A percentile compares a stretch with the other conserved stretches of the same genome.
Conservation (phyloP, 2,113 vertebrate species). For the Bos indicus region DNA sequence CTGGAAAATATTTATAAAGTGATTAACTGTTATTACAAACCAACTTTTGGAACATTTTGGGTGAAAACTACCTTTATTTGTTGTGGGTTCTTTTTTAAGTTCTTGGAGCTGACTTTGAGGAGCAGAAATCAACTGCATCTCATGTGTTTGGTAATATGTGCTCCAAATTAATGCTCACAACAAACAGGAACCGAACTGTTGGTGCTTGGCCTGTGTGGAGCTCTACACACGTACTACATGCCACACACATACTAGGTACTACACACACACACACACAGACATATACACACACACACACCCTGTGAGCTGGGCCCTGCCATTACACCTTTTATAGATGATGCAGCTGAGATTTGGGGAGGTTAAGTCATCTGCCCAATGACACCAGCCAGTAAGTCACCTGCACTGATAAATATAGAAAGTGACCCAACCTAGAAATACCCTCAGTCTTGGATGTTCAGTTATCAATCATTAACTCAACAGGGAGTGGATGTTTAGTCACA, state of each 20-base stretch:
- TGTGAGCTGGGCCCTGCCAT: not conserved
- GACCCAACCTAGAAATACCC: not conserved
- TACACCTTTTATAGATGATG: not conserved
- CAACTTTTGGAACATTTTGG: not conserved
- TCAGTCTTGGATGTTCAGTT: not conserved
- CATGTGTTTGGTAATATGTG: fast-evolving
- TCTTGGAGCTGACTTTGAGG: not conserved
- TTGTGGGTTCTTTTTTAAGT: not conserved
- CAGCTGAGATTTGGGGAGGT: not conserved
- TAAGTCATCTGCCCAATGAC: not conserved
- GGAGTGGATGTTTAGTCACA: not conserved
- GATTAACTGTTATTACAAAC: not conserved
- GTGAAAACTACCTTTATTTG: not conserved
- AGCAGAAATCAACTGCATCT: not conserved
- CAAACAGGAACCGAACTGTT: not conserved
- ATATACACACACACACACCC: not conserved
- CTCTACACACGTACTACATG: not conserved
- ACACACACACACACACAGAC: not conserved
- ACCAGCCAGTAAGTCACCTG: not conserved
- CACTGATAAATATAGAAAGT: not conserved
- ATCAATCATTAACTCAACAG: not conserved
- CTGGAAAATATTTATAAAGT: not conserved
- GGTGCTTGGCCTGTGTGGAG: not conserved
- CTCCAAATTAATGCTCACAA: not conserved
- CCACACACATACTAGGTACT: not conserved